Percentiles rank a stretch among this genome's conserved stretches.
These are phyloP conservation scores for Saguinus imperator DNA, from an alignment of 2,113 vertebrate genomes.

Conservation along the genomic window DNA sequence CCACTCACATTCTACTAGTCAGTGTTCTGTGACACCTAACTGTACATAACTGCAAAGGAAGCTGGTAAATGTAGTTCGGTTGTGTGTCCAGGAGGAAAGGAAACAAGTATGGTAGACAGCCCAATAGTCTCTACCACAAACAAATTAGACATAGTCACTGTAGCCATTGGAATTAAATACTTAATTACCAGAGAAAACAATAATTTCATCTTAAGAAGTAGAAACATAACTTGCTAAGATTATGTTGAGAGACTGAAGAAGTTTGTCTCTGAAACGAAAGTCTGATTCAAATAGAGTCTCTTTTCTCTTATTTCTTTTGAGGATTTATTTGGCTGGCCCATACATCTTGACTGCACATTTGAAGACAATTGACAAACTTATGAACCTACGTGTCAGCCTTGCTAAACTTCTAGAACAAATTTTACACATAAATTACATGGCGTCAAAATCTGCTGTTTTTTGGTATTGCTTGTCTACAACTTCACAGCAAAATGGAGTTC, in stretches of 20 bases:
- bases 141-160: not conserved
- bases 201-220: conserved; percentile 54
- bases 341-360: not conserved
- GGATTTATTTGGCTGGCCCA: not conserved
- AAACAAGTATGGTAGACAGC: not conserved
- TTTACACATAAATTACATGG: not conserved
- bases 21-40: not conserved
- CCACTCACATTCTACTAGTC: not conserved
- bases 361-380: conserved; percentile 35
- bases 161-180: not conserved
- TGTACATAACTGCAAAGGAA: not conserved
- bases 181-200: conserved; percentile 37
- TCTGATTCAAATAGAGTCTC: not conserved
- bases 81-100: not conserved
- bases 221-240: conserved; percentile 21
- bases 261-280: not conserved
- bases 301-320: conserved; percentile 19
- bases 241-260: conserved; percentile 27
- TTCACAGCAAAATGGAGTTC: conserved; percentile 36
- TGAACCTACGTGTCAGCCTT: not conserved
- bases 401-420: not conserved
- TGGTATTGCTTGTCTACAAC: conserved; percentile 29
- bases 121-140: not conserved
- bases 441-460: not conserved
- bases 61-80: not conserved